Base-by-base conservation (phyloP, 2,888 invertebrate species). In the Onthophagus sagittarius region DNA sequence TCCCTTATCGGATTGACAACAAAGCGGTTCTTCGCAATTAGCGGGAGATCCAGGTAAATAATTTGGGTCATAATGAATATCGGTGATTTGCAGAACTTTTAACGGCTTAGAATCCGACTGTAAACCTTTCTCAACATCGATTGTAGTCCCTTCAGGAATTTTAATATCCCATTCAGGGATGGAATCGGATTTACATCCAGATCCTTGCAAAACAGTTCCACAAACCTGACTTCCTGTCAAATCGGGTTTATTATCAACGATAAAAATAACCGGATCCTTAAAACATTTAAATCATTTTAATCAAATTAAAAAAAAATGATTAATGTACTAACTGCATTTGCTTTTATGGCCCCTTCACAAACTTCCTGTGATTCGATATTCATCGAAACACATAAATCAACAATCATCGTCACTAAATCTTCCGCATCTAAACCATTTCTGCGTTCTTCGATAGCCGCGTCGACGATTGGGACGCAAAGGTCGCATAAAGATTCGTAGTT, bases 41-140 rank as follows among this genome's bases (percentile, higher is more conserved):
- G 92, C 91, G 62, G 90, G 89, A 0, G 92, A 89, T 33, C 89
- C 89, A 0, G 89, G 86, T 75, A 88, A 87, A 81, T 96, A 97
- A 4, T 89, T 81, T 0, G 92, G 91, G 84, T 97, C 96, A 73
- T 92, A 89, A 81, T 97, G 97, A 14, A 94, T 89, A 81, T 97
- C 95, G 0, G 92, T 90, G 62, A 95, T 80, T 53, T 95, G 91
- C 0, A 92, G 87, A n/a, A 94, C 83, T 77, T 80, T 81, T 15
- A 82, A 76, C 0, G 80, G 76, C 69, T 77, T 76, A 73, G 69
- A 14, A 23, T 62, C 31, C n/a, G 74, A 71, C 14, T 65, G 71
- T 63, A 53, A 15, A 31, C 71, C 64, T 67, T 70, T 71, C 32
- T n/a, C 87, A 85, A 0, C 89, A 88, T 74, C 87, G 88, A 15